Evolutionary conservation across 1,140 invertebrate species (phyloP).

Genomic region (Chymomyza costata): DNA sequence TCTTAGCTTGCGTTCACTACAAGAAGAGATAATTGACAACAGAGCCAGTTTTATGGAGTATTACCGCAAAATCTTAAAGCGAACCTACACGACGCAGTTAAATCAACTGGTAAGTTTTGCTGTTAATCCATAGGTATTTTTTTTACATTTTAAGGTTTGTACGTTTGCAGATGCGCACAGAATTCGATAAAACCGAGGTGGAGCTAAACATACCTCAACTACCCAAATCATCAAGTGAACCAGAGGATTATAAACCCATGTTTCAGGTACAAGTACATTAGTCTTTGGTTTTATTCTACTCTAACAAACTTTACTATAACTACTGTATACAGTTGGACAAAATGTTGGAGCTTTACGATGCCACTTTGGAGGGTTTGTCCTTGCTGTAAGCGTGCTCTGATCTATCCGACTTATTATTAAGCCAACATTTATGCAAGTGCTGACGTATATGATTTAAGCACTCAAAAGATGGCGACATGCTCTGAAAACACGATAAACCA

Average conservation of each 20-base stretch:
- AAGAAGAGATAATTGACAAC: constrained; percentile 20
- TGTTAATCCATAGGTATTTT: neutral
- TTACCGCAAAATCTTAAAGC: constrained; percentile 42
- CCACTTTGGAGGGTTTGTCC: constrained; percentile 10
- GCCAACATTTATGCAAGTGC: constrained; percentile 40
- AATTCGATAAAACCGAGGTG: constrained; percentile 26
- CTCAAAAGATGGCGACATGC: constrained; percentile 47
- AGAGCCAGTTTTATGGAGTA: constrained; percentile 30
- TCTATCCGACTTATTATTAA: constrained; percentile 30
- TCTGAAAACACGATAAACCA: constrained; percentile 16
- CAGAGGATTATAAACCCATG: constrained; percentile 23
- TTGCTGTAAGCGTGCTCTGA: constrained; percentile 20
- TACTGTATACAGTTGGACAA: constrained; percentile 33
- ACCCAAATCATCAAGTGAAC: neutral
- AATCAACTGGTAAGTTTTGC: constrained; percentile 36
- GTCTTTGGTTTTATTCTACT: neutral
- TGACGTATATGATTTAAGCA: constrained; percentile 37
- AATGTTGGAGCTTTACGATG: constrained; percentile 33
- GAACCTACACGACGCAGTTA: constrained; percentile 34
- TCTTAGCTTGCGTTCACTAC: constrained; percentile 25
- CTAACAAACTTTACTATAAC: constrained; percentile 2
- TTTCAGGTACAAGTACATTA: constrained; percentile 22
- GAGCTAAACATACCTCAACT: constrained; percentile 38
- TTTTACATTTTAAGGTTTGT: neutral
- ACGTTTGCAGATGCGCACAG: constrained; percentile 25